Percentiles rank a stretch among this genome's conserved stretches.
phyloP scores from a whole-genome alignment of 2,888 invertebrate genomes.

The Cosmopolites sordidus region DNA sequence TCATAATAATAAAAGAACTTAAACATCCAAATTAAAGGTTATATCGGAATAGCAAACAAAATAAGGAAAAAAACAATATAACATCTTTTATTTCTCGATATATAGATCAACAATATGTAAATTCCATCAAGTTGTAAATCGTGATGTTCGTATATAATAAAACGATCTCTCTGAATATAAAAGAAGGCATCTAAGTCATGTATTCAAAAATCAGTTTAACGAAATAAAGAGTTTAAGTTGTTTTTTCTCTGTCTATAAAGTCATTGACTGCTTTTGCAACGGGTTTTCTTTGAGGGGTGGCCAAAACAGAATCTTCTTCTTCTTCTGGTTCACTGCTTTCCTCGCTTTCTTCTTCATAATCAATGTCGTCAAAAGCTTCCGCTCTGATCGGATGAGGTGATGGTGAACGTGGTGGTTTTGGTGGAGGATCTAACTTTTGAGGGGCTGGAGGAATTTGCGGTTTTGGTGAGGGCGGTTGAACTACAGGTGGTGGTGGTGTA shows the following conservation, averaged over 20 bases:
- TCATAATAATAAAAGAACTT: too few species aligned
- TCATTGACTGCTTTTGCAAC: slow-evolving; percentile 30
- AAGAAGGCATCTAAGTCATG: too few species aligned
- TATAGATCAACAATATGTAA: too few species aligned
- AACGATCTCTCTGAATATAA: too few species aligned
- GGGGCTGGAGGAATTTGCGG: slow-evolving; percentile 23
- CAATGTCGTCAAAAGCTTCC: slow-evolving; percentile 37
- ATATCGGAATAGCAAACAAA: too few species aligned
- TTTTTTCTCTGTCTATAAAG: slow-evolving; percentile 31
- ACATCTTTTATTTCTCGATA: too few species aligned
- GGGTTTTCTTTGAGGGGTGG: slow-evolving; percentile 23
- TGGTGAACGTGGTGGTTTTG: slow-evolving; percentile 42
- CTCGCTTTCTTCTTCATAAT: slow-evolving; percentile 36
- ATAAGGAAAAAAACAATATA: too few species aligned
- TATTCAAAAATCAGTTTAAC: too few species aligned
- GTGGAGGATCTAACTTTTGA: slow-evolving; percentile 33
- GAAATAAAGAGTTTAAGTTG: slow-evolving; percentile 9
- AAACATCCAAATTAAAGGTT: too few species aligned
- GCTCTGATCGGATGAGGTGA: slow-evolving; percentile 41
- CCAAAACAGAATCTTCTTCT: slow-evolving; percentile 37
- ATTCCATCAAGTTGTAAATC: too few species aligned
- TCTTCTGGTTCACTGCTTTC: slow-evolving; percentile 31
- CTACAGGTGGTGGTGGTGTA: slow-evolving; percentile 8
- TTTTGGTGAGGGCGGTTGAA: slow-evolving; percentile 1
- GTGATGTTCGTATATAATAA: too few species aligned